Conservation (phyloP, 2,888 invertebrate genomes). For the Pristionchus mayeri region DNA sequence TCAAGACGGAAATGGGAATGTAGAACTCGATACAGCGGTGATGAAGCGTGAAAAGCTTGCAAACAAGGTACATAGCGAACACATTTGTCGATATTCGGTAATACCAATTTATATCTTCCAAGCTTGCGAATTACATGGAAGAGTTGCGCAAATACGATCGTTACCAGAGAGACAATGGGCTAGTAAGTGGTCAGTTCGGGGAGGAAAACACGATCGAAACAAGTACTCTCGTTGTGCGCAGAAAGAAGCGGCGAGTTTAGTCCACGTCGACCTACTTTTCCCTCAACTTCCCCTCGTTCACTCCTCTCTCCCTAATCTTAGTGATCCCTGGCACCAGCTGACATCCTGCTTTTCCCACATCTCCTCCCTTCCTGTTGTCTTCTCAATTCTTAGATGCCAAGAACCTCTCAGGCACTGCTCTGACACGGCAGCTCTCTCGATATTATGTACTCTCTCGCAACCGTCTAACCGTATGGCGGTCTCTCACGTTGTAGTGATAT, state of each 20-base stretch:
- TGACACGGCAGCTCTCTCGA: not conserved
- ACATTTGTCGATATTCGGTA: no score
- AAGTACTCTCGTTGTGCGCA: not conserved
- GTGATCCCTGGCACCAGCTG: not conserved
- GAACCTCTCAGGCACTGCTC: not conserved
- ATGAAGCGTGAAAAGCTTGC: no score
- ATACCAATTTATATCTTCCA: no score
- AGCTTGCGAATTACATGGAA: no score
- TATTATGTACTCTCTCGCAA: not conserved
- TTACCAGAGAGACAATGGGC: no score
- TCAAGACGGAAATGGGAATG: no score
- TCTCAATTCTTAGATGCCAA: not conserved
- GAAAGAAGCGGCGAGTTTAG: not conserved
- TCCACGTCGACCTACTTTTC: conserved; percentile 39
- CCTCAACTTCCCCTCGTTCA: not conserved
- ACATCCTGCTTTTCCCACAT: not conserved
- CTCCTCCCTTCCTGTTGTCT: not conserved
- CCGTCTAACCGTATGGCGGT: no score
- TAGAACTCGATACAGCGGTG: no score
- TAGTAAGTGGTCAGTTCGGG: no score
- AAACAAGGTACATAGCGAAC: no score
- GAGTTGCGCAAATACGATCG: no score
- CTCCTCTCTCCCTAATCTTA: not conserved
- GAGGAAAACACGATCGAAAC: not conserved
- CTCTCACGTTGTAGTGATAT: not conserved